Evolutionary conservation across 2,888 invertebrate species (phyloP), one percentile per base, ranked within the genome.

Genomic region (Zele albiditarsus): DNA sequence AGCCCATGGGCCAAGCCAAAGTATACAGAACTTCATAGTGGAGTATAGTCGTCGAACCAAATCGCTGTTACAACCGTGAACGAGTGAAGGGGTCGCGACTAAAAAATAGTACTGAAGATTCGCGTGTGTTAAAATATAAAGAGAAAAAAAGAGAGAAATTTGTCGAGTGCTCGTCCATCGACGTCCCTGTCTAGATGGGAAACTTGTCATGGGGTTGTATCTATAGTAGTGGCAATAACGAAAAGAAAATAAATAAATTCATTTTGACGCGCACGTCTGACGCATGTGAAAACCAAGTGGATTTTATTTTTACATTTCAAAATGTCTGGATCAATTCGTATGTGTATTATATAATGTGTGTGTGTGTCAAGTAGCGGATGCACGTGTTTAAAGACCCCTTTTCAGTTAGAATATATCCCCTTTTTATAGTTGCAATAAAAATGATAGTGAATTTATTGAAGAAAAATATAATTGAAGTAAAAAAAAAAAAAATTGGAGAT

Each of bases 401-500:
- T 53, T 6, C 20, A 20, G 10, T 53, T 8, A 23, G 1, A 53
- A 53, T 53, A 8, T 23, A 20, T 53, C 20, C 53, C 20, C 46
- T 53, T 53, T 31, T 20, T 63, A 23, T 20, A 38, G 20, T 20
- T n/a, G 3, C 20, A 38, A 33, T 63, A 38, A 63, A 63, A 31
- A 63, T 38, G 31, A n/a, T 62, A n/a, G 1, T 69, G 42, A 14
- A 12, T 63, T 38, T 23, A 63, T 60, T 60, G 60, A 16, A 16
- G 0, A 28, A 60, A 60, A 60, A 10, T 53, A 2, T 20, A 53
- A 46, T 16, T 5, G 42, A 53, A 20, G 20, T 20, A 73, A 71
- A 38, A 60, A 58, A 76, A 86, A 89, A 90, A 87, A 89, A 88
- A 86, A 88, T 85, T 94, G 95, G 95, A 94, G 95, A 94, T 95